Conservation (phyloP, 2,113 vertebrate species). For the Pelmatolapia mariae region DNA sequence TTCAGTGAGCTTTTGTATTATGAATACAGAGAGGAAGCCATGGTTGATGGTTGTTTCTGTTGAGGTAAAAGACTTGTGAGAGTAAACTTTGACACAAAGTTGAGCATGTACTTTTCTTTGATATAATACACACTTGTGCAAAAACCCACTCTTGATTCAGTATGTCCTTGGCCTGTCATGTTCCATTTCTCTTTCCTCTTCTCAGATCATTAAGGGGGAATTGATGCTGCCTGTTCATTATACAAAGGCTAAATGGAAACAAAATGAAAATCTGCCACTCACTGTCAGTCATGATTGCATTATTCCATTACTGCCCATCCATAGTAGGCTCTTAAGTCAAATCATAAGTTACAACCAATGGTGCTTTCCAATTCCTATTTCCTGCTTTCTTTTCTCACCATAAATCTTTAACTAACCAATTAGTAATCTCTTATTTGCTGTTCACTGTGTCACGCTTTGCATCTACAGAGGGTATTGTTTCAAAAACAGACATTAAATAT, state of each 20-base stretch:
- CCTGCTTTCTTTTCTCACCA: slow-evolving; percentile 55
- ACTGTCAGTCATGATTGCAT: slow-evolving; percentile 59
- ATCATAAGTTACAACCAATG: slow-evolving; percentile 20
- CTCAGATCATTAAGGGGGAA: slow-evolving; percentile 53
- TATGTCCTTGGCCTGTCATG: slow-evolving; percentile 64
- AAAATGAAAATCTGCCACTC: slow-evolving; percentile 65
- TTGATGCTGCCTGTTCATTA: slow-evolving; percentile 65
- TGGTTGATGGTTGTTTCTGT: slow-evolving; percentile 17
- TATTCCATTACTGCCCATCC: slow-evolving; percentile 52
- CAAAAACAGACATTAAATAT: slow-evolving; percentile 63
- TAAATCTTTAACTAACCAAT: slow-evolving; percentile 63
- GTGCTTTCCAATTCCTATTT: slow-evolving; percentile 39
- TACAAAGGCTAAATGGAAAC: slow-evolving; percentile 55
- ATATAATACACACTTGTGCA: background rate
- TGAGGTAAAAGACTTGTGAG: background rate
- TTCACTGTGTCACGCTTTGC: slow-evolving; percentile 24
- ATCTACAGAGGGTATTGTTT: slow-evolving; percentile 53
- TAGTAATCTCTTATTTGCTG: slow-evolving; percentile 55
- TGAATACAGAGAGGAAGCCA: slow-evolving; percentile 50
- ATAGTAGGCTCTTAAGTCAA: slow-evolving; percentile 45
- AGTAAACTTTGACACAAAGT: slow-evolving; percentile 16
- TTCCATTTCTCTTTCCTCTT: slow-evolving; percentile 49
- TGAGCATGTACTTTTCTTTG: slow-evolving; percentile 2
- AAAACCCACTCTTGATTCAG: slow-evolving; percentile 14
- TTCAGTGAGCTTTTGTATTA: slow-evolving; percentile 35